Evolutionary conservation across 2,113 vertebrate genomes (phyloP), one percentile per base, ranked within the genome.

Genomic region (Chloropsis hardwickii): DNA sequence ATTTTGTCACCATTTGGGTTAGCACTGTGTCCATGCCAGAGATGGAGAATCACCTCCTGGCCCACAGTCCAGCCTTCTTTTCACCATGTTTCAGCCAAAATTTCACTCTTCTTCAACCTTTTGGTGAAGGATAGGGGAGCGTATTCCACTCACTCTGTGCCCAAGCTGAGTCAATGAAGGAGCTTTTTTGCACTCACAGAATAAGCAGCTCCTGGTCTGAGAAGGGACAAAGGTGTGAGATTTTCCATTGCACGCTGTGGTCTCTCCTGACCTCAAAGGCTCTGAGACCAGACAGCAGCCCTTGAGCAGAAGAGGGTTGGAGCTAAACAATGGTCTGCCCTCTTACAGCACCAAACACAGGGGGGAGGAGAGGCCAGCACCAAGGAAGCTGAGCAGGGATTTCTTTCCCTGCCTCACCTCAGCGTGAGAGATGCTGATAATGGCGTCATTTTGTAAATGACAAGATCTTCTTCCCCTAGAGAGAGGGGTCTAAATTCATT

Each of bases 401-500:
- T 88, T 81, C 62, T 64, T 62, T 88, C 54, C 53, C 37, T 67
- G 72, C 67, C 27, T 65, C 8, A 1, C 27, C 64, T 62, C 19
- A 6, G 47, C 9, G 4, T 60, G 67, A 91, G 78, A 40, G 79
- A 14, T 21, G 42, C 39, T 84, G 88, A 81, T 76, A 87, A 81
- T 6, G 17, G 60, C 45, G 91, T 72, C 31, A 6, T 81, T 96
- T 92, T 81, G 57, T 89, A 88, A 96, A 92, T 69, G 88, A 93
- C 91, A 95, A 92, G 64, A 56, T 37, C 45, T 42, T 87, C 56
- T 86, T 73, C 35, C 92, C 61, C 86, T 23, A 35, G 90, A 91
- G 92, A 88, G 28, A 74, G 17, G 23, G 31, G 19, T 66, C 83
- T 90, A 92, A 95, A 93, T 91, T 95, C 81, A 90, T 96, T 93